phyloP scores from a whole-genome alignment of 2,797 vertebrate species.

The Tapirus indicus region DNA sequence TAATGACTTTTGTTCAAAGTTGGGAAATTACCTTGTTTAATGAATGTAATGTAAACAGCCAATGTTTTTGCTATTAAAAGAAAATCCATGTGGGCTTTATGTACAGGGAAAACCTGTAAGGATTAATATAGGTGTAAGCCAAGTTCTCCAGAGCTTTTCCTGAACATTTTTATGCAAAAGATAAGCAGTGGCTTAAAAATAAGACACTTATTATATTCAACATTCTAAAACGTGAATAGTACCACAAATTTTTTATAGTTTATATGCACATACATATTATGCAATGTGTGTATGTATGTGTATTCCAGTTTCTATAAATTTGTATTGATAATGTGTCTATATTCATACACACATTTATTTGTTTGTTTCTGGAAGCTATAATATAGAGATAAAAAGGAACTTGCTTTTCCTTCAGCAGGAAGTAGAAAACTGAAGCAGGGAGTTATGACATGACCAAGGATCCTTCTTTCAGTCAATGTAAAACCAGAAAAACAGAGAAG shows the following conservation, averaged over 20 bases:
- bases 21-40: slow-evolving; percentile 56
- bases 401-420: background rate
- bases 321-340: background rate
- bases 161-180: background rate
- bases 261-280: background rate
- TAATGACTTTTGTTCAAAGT: slow-evolving; percentile 50
- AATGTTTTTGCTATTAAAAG: slow-evolving; percentile 55
- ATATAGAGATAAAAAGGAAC: background rate
- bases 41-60: slow-evolving; percentile 58
- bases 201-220: background rate
- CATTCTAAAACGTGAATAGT: slow-evolving; percentile 13
- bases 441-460: background rate
- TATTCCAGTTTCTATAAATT: background rate
- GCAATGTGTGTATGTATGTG: background rate
- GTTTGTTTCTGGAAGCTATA: background rate
- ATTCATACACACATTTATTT: background rate
- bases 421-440: background rate
- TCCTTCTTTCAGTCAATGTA: background rate
- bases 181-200: slow-evolving; percentile 14
- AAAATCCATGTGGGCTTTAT: slow-evolving; percentile 46
- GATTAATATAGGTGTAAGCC: background rate
- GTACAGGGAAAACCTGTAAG: background rate
- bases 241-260: background rate
- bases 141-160: background rate
- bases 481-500: background rate